Percentiles rank a stretch among this genome's conserved stretches.
Conservation (phyloP, 2,113 vertebrate genomes). For the Xiphophorus maculatus region DNA sequence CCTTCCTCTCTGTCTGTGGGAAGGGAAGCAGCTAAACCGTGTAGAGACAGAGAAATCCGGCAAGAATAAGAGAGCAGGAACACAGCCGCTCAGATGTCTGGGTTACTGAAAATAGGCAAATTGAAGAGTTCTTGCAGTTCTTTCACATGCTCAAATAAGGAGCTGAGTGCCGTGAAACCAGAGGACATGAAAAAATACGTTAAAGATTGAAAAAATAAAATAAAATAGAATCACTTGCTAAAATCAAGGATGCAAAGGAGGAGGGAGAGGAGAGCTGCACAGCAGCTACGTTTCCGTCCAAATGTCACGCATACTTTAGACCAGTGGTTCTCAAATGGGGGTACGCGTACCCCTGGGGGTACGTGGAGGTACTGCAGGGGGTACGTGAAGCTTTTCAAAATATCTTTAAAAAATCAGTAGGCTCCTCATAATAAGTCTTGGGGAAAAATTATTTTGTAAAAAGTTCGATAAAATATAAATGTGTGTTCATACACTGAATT, state of each 20-base stretch:
- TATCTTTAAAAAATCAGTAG: too few relatives aligned
- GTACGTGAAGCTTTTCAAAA: too few relatives aligned
- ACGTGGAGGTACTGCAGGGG: too few relatives aligned
- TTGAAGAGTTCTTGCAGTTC: constrained; percentile 12
- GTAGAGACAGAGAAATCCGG: neutral
- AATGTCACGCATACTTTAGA: too few relatives aligned
- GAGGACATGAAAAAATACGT: constrained; percentile 14
- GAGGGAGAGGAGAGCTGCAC: neutral
- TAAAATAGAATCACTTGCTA: constrained; percentile 11
- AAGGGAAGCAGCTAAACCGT: neutral
- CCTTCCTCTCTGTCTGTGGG: neutral
- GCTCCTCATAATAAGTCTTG: too few relatives aligned
- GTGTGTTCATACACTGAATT: too few relatives aligned
- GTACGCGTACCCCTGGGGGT: too few relatives aligned
- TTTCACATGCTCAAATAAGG: constrained; percentile 2
- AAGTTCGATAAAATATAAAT: too few relatives aligned
- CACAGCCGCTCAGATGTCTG: neutral
- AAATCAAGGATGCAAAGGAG: neutral
- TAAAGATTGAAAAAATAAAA: neutral
- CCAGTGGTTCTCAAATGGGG: too few relatives aligned
- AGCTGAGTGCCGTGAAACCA: constrained; percentile 1
- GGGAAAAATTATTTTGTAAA: too few relatives aligned
- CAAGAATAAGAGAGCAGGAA: neutral
- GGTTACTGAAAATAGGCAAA: neutral
- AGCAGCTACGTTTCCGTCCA: too few relatives aligned